Evolutionary conservation across 2,888 invertebrate genomes (phyloP).

Genomic region (Margaritifera margaritifera): DNA sequence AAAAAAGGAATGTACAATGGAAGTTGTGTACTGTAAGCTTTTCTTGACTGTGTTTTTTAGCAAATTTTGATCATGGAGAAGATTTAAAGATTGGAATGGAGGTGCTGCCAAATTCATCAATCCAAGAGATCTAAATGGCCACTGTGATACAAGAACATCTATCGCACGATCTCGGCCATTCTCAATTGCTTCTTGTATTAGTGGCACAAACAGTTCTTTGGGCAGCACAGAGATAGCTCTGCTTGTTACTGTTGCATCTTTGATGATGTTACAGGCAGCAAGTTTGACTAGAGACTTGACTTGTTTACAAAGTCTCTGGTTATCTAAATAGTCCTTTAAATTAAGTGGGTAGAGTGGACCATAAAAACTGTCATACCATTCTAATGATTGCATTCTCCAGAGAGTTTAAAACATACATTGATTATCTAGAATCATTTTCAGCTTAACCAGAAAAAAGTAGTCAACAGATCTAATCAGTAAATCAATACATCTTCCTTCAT

Average conservation of each 20-base stretch:
- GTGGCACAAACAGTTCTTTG: conserved; percentile 48
- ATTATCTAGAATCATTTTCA: too few species aligned
- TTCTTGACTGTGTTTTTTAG: conserved; percentile 52
- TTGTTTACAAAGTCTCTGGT: conserved; percentile 22
- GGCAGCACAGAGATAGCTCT: conserved; percentile 43
- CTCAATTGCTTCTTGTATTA: conserved; percentile 62
- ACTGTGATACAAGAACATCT: conserved; percentile 59
- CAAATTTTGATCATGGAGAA: conserved; percentile 55
- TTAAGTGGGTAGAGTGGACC: conserved; percentile 63
- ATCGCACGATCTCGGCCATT: conserved; percentile 60
- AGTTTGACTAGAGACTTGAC: conserved; percentile 55
- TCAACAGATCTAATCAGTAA: too few species aligned
- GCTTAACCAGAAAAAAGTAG: too few species aligned
- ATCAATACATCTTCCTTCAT: too few species aligned
- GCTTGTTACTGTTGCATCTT: conserved; percentile 55
- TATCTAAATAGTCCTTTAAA: conserved; percentile 20
- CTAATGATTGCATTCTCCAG: conserved; percentile 37
- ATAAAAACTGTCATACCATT: conserved; percentile 59
- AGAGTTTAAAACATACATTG: too few species aligned
- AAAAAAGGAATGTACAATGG: conserved; percentile 66
- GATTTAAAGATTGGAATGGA: conserved; percentile 53
- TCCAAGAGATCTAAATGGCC: conserved; percentile 59
- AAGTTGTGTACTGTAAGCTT: conserved; percentile 67
- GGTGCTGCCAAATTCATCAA: conserved; percentile 60
- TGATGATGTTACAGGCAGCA: conserved; percentile 57